Conservation (phyloP, 2,797 vertebrate species). For the Falco rusticolus region DNA sequence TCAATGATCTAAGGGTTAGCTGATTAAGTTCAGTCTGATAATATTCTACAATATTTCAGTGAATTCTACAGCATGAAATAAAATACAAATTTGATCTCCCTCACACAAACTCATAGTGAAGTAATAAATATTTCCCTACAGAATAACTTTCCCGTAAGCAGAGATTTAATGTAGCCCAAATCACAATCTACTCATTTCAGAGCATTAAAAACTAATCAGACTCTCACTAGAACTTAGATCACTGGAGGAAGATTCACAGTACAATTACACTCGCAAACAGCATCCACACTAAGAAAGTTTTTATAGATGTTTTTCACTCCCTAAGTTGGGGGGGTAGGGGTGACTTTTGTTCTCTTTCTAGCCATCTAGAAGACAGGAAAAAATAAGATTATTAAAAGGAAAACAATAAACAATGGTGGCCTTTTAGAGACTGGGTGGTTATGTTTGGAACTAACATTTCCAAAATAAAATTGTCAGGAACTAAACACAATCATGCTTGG, state of each 20-base stretch:
- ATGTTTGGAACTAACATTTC: constrained; percentile 61
- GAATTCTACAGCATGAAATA: background rate
- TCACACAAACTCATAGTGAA: background rate
- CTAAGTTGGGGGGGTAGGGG: background rate
- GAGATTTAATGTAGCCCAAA: constrained; percentile 35
- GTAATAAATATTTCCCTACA: constrained; percentile 41
- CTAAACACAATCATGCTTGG: constrained; percentile 67
- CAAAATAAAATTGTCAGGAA: constrained; percentile 74
- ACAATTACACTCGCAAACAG: background rate
- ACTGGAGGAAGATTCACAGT: background rate
- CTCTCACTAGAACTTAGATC: background rate
- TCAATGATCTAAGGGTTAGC: background rate
- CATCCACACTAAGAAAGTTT: background rate
- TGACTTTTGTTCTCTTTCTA: constrained; percentile 20
- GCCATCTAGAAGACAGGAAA: constrained; percentile 27
- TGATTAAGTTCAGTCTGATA: background rate
- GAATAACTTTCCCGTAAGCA: constrained; percentile 21
- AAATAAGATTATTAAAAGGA: constrained; percentile 39
- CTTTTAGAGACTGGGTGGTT: constrained; percentile 44
- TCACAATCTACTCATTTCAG: constrained; percentile 16
- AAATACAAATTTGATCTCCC: constrained; percentile 23
- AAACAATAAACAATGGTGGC: constrained; percentile 60
- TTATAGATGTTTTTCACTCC: background rate
- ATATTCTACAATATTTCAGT: background rate
- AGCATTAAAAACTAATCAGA: background rate